Evolutionary conservation across 2,888 invertebrate species (phyloP).

Genomic region (Callimorpha dominula): DNA sequence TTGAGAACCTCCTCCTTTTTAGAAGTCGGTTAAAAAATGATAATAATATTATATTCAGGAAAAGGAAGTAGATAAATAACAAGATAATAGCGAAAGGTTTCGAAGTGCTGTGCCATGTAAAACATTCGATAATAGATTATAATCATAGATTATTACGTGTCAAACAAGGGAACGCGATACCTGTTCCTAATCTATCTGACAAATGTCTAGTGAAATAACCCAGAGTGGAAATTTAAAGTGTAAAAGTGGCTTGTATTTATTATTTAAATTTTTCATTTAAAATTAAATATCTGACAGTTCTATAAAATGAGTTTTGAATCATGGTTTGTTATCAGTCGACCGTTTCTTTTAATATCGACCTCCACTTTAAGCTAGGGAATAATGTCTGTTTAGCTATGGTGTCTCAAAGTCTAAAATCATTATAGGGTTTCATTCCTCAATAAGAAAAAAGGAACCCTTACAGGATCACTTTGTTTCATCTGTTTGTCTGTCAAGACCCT

Average conservation of each 20-base stretch:
- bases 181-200: background rate
- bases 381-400: background rate
- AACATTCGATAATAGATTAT: slow-evolving; percentile 5
- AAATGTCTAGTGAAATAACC: background rate
- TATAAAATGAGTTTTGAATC: background rate
- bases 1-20: too few species aligned
- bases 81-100: background rate
- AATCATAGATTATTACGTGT: background rate
- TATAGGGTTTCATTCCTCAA: too few species aligned
- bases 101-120: slow-evolving; percentile 9
- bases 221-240: slow-evolving; percentile 4
- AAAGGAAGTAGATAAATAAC: slow-evolving; percentile 7
- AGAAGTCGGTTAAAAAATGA: too few species aligned
- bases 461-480: too few species aligned
- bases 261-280: background rate
- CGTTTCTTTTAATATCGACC: too few species aligned
- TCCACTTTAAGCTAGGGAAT: background rate
- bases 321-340: too few species aligned
- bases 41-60: slow-evolving; percentile 4
- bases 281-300: background rate
- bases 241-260: slow-evolving; percentile 3
- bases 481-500: too few species aligned
- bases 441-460: too few species aligned
- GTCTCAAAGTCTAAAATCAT: background rate
- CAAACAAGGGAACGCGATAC: background rate